Conservation (phyloP, 2,113 vertebrate genomes). For the Gopherus evgoodei region DNA sequence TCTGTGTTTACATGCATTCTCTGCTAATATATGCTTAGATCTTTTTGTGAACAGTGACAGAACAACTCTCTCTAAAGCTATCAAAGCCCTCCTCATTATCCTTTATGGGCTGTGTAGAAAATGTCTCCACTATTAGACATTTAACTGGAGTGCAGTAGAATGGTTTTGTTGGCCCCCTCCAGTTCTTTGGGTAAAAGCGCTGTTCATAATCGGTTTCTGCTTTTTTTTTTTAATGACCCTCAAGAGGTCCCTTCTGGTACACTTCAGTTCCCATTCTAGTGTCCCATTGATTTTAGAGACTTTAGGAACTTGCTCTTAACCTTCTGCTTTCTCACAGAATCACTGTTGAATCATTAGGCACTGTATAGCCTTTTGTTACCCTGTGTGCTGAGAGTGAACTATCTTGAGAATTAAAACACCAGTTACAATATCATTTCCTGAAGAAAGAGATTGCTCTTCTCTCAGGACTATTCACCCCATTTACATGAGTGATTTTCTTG, state of each 20-base stretch:
- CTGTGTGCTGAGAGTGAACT: slow-evolving; percentile 48
- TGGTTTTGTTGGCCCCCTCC: slow-evolving; percentile 74
- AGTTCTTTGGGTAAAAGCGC: slow-evolving; percentile 75
- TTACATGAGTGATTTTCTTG: slow-evolving; percentile 71
- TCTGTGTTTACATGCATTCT: background rate
- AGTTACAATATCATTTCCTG: slow-evolving; percentile 75
- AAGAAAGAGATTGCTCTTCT: slow-evolving; percentile 66
- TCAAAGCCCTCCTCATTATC: slow-evolving; percentile 78
- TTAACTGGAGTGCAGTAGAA: slow-evolving; percentile 76
- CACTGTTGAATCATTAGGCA: slow-evolving; percentile 70
- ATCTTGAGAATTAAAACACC: slow-evolving; percentile 76
- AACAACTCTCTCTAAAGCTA: slow-evolving; percentile 72
- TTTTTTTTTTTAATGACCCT: slow-evolving; percentile 78
- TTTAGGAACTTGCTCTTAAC: slow-evolving; percentile 76
- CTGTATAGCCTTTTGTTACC: slow-evolving; percentile 71
- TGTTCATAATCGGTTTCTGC: slow-evolving; percentile 78
- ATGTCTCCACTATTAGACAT: slow-evolving; percentile 75
- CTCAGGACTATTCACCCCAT: slow-evolving; percentile 57
- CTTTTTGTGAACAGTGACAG: slow-evolving; percentile 63
- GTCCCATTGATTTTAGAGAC: slow-evolving; percentile 81
- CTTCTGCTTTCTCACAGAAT: slow-evolving; percentile 67
- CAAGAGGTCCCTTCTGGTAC: slow-evolving; percentile 78
- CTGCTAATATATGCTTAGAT: background rate
- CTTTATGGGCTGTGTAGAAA: slow-evolving; percentile 78
- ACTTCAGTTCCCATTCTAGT: slow-evolving; percentile 79